phyloP scores from a whole-genome alignment of 2,113 vertebrate genomes.

The Danionella cerebrum region DNA sequence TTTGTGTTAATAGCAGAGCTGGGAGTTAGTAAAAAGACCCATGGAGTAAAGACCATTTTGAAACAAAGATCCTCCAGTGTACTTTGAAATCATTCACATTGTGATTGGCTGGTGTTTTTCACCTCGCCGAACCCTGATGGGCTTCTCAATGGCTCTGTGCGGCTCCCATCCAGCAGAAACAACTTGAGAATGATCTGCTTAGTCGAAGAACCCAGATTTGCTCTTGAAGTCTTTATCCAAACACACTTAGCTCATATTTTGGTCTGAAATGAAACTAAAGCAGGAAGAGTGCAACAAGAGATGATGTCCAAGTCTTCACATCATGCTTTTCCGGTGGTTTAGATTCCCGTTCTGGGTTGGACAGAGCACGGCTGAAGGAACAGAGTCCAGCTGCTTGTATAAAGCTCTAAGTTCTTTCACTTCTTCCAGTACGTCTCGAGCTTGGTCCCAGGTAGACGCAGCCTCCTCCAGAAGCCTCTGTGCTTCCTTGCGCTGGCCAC shows the following conservation, averaged over 20 bases:
- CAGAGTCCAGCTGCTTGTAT: slow-evolving; percentile 72
- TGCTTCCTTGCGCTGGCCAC: slow-evolving; percentile 64
- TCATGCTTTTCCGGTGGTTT: slow-evolving; percentile 74
- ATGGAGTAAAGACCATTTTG: not conserved
- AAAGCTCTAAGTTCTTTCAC: slow-evolving; percentile 77
- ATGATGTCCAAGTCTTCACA: slow-evolving; percentile 53
- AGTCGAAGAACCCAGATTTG: slow-evolving; percentile 23
- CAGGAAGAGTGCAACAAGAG: not conserved
- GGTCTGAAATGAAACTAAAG: not conserved
- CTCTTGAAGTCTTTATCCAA: not conserved
- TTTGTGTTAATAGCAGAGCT: not conserved
- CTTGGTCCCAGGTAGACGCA: slow-evolving; percentile 74
- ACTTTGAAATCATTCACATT: slow-evolving; percentile 41
- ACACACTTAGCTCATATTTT: not conserved
- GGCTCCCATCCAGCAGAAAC: too few relatives aligned
- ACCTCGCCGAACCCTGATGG: not conserved
- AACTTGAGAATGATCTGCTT: too few relatives aligned
- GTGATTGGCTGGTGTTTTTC: slow-evolving; percentile 10
- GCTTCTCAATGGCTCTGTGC: not conserved
- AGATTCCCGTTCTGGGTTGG: slow-evolving; percentile 39
- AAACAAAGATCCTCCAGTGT: slow-evolving; percentile 39
- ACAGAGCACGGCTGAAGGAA: slow-evolving; percentile 33
- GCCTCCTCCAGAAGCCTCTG: slow-evolving; percentile 82
- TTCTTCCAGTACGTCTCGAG: slow-evolving; percentile 80
- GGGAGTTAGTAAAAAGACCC: slow-evolving; percentile 10